Evolutionary conservation across 2,888 invertebrate genomes (phyloP), one percentile per base, ranked within the genome.

Genomic region (Andrena chrysosceles): DNA sequence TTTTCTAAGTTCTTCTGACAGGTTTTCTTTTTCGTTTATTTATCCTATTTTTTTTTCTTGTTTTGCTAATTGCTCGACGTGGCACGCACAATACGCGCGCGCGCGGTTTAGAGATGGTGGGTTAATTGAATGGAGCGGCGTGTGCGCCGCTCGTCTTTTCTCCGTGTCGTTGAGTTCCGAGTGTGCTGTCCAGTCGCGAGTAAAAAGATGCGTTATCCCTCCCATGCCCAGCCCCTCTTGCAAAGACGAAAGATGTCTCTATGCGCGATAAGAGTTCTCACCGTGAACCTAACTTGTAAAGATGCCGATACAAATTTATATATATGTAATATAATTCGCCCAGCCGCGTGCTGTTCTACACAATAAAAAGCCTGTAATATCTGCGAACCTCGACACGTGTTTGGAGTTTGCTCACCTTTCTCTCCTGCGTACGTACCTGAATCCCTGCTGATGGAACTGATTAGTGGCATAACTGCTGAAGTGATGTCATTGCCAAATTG

Each of bases 241-340:
- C 42, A 31, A 42, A 83, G 60, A 77, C 54, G 72, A 64, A 72
- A 77, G 56, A 75, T 48, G 73, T 76, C 72, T 84, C 73, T 83
- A 83, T 73, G 84, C 75, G 83, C 75, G 84, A 84, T 84, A 83
- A 88, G 86, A 87, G 82, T 84, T 91, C 88, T 89, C 79, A 87
- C 84, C 78, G 60, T 60, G 83, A 86, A 86, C 83, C 83, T 88
- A 88, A 85, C 80, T 56, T 90, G 87, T 89, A 91, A 90, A 90
- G 90, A 92, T 90, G 89, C 90, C 90, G 90, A 92, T 91, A 89
- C 90, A 91, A 92, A 89, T 93, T 92, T 93, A 93, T 93, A 93
- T 91, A 93, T 93, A 93, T 93, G 93, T 93, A 93, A 93, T 93
- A 93, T 93, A 93, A 93, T 91, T 92, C 89, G 89, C 78, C 81